A percentile compares a stretch with the other conserved stretches of the same genome.
Conservation (phyloP, 2,113 vertebrate genomes). For the Syrrhaptes paradoxus region DNA sequence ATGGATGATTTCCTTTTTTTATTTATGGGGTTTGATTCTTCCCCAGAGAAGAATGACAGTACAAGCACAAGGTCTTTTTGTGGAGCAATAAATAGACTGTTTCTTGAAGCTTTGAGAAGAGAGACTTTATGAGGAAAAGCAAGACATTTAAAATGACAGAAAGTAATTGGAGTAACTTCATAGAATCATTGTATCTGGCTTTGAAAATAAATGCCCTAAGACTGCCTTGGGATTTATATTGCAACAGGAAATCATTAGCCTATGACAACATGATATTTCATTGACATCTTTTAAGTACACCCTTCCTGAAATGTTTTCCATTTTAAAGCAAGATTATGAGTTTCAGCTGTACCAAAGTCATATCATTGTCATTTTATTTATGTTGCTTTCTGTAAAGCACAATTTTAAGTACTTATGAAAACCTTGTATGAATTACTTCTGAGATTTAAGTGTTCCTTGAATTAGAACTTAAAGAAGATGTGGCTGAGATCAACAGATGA, state of each 20-base stretch:
- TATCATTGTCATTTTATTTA: not conserved
- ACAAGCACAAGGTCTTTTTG: not conserved
- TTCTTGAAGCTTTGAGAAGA: not conserved
- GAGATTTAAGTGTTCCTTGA: not conserved
- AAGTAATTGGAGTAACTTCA: not conserved
- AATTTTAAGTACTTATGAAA: not conserved
- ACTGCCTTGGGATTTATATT: not conserved
- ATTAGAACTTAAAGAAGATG: not conserved
- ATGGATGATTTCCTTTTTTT: no score
- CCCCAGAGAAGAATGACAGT: not conserved
- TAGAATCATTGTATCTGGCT: not conserved
- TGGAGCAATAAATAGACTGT: not conserved
- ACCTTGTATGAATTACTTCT: not conserved
- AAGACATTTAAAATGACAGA: not conserved
- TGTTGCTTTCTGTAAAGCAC: not conserved
- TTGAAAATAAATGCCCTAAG: not conserved
- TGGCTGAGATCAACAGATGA: not conserved
- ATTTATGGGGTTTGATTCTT: not conserved
- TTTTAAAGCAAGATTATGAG: slow-evolving; percentile 2
- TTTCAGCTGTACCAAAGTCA: not conserved
- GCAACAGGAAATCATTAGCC: not conserved
- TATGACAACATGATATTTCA: not conserved
- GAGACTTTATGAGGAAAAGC: not conserved
- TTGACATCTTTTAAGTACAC: not conserved
- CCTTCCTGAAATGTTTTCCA: not conserved